Base-by-base conservation (phyloP, 2,888 invertebrate species). In the Drosophila quinaria region DNA sequence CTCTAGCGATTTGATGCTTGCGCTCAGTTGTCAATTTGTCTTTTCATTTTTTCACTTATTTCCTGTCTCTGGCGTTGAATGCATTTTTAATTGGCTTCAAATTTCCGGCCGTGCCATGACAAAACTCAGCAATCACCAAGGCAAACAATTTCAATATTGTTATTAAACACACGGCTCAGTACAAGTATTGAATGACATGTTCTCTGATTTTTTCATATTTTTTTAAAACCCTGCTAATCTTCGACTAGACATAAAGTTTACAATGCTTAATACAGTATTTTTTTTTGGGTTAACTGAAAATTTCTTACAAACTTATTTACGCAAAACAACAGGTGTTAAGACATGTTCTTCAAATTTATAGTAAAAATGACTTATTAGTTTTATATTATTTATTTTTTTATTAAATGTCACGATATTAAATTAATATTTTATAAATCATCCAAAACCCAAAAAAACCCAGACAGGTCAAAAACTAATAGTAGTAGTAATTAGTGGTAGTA, bases 1-100 rank as follows among this genome's bases (percentile, higher is more conserved):
- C 54, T 44, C 49, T 41, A 50, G 41, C 54, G 58, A 37, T 64
- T 70, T 69, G 58, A 35, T 55, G 71, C 52, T 51, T 39, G 51
- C 55, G 54, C 65, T 65, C 62, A 62, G 42, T 82, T 81, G 82
- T 82, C 80, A 85, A 81, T 78, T 80, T 84, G 58, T 82, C 50
- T 66, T 68, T 69, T 55, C 58, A 54, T 66, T 75, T 70, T 52
- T 68, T 62, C 70, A 69, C 67, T 76, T 78, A 69, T 82, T 74
- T 74, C 68, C 74, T 67, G 82, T 73, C 78, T 64, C 78, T 72
- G 77, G 59, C 81, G 71, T 71, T 71, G 70, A 79, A 77, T 81
- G 75, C 79, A 83, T 69, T 83, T 79, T 83, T 88, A 86, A 86
- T 86, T 86, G 85, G 85, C 71, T 75, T 86, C 80, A 55, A 80